Evolutionary conservation across 1,140 invertebrate species (phyloP), one percentile per base, ranked within the genome.

Genomic region (Drosophila albomicans): DNA sequence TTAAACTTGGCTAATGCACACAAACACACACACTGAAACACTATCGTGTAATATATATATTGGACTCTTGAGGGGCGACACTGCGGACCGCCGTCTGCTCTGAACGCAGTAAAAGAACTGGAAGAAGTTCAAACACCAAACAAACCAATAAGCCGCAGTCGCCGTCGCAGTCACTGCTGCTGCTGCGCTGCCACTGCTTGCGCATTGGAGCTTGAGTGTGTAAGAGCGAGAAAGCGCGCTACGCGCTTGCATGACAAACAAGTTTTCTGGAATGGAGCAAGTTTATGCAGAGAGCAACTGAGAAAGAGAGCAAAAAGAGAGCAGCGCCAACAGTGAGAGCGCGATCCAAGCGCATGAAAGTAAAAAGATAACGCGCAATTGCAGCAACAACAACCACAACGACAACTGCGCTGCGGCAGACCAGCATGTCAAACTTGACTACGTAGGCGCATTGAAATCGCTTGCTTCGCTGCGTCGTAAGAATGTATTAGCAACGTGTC

Each of bases 51-150:
- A 48, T 43, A 62, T 48, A 45, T 16, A 64, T 16, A 10, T 10
- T 38, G 8, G 35, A 65, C 57, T 57, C 41, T 64, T 15, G 54
- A 59, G 58, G 69, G 74, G 75, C 85, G 85, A 85, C 70, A 73
- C 85, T 71, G 85, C 85, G 70, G 85, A 88, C 85, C 75, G 75
- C 74, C 85, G 85, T 89, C 75, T 81, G 71, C 72, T 66, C 56
- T 69, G 81, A 88, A 79, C 86, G 78, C 74, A 82, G 82, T 61
- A 82, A 82, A 86, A 86, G 82, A 87, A 87, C 85, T 88, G 85
- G 74, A 90, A 88, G 85, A 88, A 89, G 85, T 88, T 88, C 69
- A 80, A 89, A 77, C 78, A 81, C 67, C 84, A 88, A 84, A 78
- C 82, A 82, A 87, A 81, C 77, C 84, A 79, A 88, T 76, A 85